These are phyloP conservation scores for Habrosyne pyritoides DNA, from an alignment of 2,888 invertebrate genomes.

Conservation along the genomic window DNA sequence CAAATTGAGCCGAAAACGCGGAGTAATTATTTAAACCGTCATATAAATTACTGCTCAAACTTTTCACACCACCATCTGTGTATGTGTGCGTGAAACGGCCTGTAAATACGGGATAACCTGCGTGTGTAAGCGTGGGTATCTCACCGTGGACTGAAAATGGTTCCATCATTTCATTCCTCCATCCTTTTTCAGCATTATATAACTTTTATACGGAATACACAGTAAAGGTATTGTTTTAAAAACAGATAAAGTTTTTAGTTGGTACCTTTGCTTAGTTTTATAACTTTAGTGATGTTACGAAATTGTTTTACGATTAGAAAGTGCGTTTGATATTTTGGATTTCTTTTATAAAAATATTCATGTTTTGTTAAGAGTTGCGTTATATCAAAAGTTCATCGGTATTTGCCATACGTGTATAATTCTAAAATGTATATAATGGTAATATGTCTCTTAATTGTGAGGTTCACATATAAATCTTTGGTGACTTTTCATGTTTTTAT, in stretches of 20 bases:
- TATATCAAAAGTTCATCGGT: neutral
- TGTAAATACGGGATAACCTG: slow-evolving; percentile 37
- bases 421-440: neutral
- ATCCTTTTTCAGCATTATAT: slow-evolving; percentile 78
- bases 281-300: neutral
- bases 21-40: slow-evolving; percentile 83
- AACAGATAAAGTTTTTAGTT: slow-evolving; percentile 12
- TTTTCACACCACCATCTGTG: slow-evolving; percentile 66
- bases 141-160: slow-evolving; percentile 76
- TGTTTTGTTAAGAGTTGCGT: neutral
- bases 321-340: neutral
- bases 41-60: slow-evolving; percentile 83
- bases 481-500: no score
- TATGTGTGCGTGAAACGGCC: slow-evolving; percentile 52
- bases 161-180: slow-evolving; percentile 78
- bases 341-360: neutral
- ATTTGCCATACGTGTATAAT: neutral
- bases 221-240: slow-evolving; percentile 29
- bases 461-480: no score
- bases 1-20: slow-evolving; percentile 83
- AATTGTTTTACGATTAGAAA: neutral
- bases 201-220: slow-evolving; percentile 57
- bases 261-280: neutral
- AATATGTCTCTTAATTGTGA: no score
- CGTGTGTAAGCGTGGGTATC: slow-evolving; percentile 54